Conservation (phyloP, 2,797 vertebrate species). For the Bovichtus variegatus region DNA sequence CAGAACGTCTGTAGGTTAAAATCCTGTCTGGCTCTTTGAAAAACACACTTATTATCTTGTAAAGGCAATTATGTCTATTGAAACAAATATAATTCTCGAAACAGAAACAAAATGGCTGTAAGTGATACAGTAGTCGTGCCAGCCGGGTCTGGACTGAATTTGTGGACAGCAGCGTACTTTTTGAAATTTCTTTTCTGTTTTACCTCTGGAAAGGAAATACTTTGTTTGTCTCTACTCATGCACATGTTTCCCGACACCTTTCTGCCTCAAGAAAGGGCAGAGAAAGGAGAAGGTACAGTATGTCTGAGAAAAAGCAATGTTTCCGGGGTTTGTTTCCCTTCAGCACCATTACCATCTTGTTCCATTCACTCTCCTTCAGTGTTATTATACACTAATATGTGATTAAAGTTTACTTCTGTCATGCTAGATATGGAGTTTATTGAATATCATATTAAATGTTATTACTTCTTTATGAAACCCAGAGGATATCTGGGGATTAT, state of each 20-base stretch:
- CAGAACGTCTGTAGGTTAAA: background rate
- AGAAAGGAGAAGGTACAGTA: background rate
- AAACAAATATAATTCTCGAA: background rate
- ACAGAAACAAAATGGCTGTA: too few relatives aligned
- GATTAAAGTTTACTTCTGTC: constrained; percentile 5
- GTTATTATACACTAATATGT: background rate
- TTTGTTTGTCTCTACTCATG: background rate
- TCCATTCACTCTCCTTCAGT: background rate
- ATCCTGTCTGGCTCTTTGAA: background rate
- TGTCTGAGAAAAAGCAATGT: background rate
- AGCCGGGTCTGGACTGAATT: background rate
- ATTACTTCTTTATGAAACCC: background rate
- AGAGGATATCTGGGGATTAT: constrained; percentile 16
- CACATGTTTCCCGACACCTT: background rate
- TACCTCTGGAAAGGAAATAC: background rate
- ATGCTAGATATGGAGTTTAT: background rate
- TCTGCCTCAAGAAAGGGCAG: background rate
- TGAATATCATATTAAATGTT: background rate
- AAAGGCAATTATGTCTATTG: background rate
- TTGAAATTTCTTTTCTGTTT: background rate
- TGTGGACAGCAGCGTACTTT: background rate
- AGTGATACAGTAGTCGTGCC: background rate
- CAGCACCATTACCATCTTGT: background rate
- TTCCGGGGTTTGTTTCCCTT: background rate
- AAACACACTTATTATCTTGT: too few relatives aligned